Evolutionary conservation across 2,888 invertebrate species (phyloP).

Genomic region (Diaphora mendica): DNA sequence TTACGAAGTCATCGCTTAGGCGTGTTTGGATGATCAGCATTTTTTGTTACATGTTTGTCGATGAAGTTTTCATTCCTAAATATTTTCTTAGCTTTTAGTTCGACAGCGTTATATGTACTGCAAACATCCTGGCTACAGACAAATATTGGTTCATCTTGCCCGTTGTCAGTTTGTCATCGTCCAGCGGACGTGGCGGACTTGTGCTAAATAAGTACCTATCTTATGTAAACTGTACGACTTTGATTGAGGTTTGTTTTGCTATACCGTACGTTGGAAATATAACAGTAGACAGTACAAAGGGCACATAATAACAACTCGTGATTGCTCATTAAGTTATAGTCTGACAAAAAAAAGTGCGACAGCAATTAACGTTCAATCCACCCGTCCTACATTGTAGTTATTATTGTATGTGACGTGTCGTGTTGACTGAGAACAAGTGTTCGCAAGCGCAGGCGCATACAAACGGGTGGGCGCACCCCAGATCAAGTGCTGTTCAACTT

Average conservation of each 20-base stretch:
- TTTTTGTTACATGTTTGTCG: conserved; percentile 64
- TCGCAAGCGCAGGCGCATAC: conserved; percentile 27
- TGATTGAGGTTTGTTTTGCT: conserved; percentile 22
- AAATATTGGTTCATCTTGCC: conserved; percentile 77
- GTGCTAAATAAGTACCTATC: conserved; percentile 73
- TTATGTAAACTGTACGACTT: conserved; percentile 55
- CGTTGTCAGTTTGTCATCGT: conserved; percentile 58
- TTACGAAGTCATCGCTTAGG: conserved; percentile 34
- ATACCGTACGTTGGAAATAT: neutral
- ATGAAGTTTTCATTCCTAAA: conserved; percentile 68
- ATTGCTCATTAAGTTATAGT: neutral
- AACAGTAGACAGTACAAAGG: neutral
- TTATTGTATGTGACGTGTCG: conserved; percentile 36
- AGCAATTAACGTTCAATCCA: conserved; percentile 34
- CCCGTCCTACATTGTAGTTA: conserved; percentile 27
- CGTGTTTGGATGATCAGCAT: conserved; percentile 55
- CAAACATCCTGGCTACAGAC: conserved; percentile 81
- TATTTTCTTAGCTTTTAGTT: conserved; percentile 79
- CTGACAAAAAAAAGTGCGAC: conserved; percentile 25
- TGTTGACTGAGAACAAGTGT: conserved; percentile 47
- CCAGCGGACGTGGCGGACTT: conserved; percentile 71
- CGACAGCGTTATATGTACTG: conserved; percentile 69
- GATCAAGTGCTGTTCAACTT: conserved; percentile 58
- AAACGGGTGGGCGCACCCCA: conserved; percentile 40
- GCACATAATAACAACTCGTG: neutral